Evolutionary conservation across 2,797 vertebrate genomes (phyloP), one percentile per base, ranked within the genome.

Genomic region (Nannoperca australis): DNA sequence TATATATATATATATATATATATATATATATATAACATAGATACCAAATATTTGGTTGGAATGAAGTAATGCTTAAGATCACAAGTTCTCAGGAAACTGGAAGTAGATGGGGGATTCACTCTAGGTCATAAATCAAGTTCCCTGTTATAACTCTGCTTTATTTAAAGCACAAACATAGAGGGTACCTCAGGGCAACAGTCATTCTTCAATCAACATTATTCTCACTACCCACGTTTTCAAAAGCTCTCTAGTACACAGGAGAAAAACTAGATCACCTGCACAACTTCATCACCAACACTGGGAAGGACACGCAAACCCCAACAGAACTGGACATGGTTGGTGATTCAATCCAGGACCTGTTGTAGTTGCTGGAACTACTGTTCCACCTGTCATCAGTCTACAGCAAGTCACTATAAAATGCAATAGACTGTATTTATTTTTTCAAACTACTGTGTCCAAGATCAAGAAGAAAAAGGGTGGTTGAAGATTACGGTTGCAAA

Each of bases 101-200:
- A 95, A 95, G 90, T 92, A 83, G 85, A 84, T 78, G 78, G 85
- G 79, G 92, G 87, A 93, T 93, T 88, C 86, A 94, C 90, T 94
- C 72, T 93, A 82, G 94, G 93, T 95, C 94, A 95, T 91, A 83
- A 88, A 89, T 93, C 92, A 92, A 93, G 94, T 94, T 95, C 92
- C 94, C 80, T 81, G 79, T 95, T 91, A 92, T 90, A 90, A 82
- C 80, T 82, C 59, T 8, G 54, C 69, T 88, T 88, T 88, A 93
- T 90, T 91, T 91, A 88, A 85, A 85, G 87, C 83, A 62, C 67
- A 70, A 79, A 88, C 44, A 42, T 72, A 73, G 70, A 89, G 91
- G 91, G 62, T 83, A 93, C 82, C 74, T 91, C 85, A 84, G 90
- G 89, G 64, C 91, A 91, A 27, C 60, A 56, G 22, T 36, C 47